A percentile compares a stretch with the other conserved stretches of the same genome.
These are phyloP conservation scores for Platyscapa corneri DNA, from an alignment of 1,140 invertebrate genomes.

Conservation along the genomic window DNA sequence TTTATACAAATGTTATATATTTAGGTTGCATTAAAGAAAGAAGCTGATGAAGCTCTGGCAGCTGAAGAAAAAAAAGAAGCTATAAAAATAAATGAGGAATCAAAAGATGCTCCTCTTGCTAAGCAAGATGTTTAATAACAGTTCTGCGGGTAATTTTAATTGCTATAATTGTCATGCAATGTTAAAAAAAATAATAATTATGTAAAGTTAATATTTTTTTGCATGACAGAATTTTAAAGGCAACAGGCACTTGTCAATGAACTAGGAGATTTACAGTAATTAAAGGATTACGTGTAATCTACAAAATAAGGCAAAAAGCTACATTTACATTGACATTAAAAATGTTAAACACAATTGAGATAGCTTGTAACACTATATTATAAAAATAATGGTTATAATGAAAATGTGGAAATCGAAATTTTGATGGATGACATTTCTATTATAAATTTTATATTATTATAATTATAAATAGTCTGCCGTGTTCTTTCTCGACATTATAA, in stretches of 20 bases:
- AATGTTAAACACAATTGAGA: constrained; percentile 47
- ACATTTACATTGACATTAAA: constrained; percentile 48
- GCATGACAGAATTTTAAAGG: constrained; percentile 53
- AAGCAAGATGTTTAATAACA: constrained; percentile 69
- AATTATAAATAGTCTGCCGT: constrained; percentile 27
- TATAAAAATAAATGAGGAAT: constrained; percentile 62
- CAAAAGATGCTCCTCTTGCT: constrained; percentile 70
- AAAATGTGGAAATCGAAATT: constrained; percentile 29
- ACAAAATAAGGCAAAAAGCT: constrained; percentile 35
- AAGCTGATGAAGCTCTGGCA: constrained; percentile 63
- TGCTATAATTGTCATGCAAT: background rate
- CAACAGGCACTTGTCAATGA: constrained; percentile 42
- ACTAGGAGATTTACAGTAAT: constrained; percentile 41
- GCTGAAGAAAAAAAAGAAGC: constrained; percentile 67
- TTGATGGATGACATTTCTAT: constrained; percentile 39
- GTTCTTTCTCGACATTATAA: constrained; percentile 43
- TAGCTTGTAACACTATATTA: constrained; percentile 50
- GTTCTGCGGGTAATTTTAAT: constrained; percentile 56
- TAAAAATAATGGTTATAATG: constrained; percentile 49
- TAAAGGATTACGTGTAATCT: constrained; percentile 43
- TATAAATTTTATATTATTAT: constrained; percentile 29
- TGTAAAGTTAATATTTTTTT: constrained; percentile 25
- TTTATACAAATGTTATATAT: constrained; percentile 39
- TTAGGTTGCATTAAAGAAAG: constrained; percentile 70
- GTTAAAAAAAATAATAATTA: constrained; percentile 14